Conservation (phyloP, 2,888 invertebrate species). For the Melanotus villosus region DNA sequence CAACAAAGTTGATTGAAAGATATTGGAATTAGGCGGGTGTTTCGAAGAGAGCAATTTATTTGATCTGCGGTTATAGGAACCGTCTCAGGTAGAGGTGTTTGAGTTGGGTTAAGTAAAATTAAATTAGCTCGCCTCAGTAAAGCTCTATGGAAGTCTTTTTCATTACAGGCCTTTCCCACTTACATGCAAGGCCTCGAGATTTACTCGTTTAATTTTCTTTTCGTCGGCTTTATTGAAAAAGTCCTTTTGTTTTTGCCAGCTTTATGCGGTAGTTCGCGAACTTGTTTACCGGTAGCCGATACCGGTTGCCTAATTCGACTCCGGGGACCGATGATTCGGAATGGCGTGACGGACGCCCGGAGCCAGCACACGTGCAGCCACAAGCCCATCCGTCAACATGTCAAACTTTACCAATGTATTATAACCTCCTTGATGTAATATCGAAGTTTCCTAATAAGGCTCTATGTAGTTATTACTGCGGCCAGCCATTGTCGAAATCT, state of each 20-base stretch:
- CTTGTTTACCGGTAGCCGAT: slow-evolving; percentile 53
- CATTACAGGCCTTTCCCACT: slow-evolving; percentile 50
- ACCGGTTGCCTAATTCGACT: slow-evolving; percentile 55
- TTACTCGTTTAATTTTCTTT: slow-evolving; percentile 61
- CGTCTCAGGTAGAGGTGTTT: slow-evolving; percentile 44
- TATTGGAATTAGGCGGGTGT: slow-evolving; percentile 29
- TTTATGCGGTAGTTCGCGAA: slow-evolving; percentile 50
- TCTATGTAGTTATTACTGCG: slow-evolving; percentile 48
- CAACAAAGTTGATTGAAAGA: slow-evolving; percentile 31
- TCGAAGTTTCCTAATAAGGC: slow-evolving; percentile 64
- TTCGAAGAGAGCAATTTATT: slow-evolving; percentile 39
- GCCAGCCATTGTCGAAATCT: slow-evolving; percentile 38
- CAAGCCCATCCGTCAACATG: slow-evolving; percentile 63
- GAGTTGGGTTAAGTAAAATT: slow-evolving; percentile 55
- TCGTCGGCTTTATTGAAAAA: slow-evolving; percentile 57
- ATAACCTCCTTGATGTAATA: slow-evolving; percentile 62
- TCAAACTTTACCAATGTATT: slow-evolving; percentile 65
- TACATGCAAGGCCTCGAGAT: slow-evolving; percentile 56
- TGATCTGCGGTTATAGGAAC: slow-evolving; percentile 44
- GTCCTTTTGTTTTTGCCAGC: slow-evolving; percentile 52
- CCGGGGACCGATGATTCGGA: slow-evolving; percentile 54
- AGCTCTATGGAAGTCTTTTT: slow-evolving; percentile 50
- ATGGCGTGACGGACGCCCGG: slow-evolving; percentile 47
- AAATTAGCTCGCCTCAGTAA: slow-evolving; percentile 52
- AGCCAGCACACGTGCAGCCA: slow-evolving; percentile 53